Percentiles rank a stretch among this genome's conserved stretches.
Conservation (phyloP, 2,888 invertebrate species). For the Petrophora chlorosata region DNA sequence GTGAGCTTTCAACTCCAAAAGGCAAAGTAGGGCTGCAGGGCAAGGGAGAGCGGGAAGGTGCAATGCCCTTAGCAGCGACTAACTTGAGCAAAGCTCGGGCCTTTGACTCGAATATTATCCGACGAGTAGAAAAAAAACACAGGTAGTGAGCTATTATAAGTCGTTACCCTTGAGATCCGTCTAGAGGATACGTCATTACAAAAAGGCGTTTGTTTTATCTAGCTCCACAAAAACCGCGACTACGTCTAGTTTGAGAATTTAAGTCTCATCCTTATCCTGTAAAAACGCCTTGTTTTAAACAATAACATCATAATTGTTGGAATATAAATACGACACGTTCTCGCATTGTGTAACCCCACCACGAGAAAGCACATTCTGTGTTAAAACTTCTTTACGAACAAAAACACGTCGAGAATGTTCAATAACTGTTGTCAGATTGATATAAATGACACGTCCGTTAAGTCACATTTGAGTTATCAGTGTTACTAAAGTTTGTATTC, state of each 20-base stretch:
- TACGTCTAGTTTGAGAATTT: too few species aligned
- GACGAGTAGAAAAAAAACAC: constrained; percentile 71
- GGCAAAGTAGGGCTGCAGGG: constrained; percentile 81
- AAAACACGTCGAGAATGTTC: constrained; percentile 12
- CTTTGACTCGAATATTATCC: constrained; percentile 71
- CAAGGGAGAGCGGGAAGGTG: constrained; percentile 80
- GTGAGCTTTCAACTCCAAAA: constrained; percentile 66
- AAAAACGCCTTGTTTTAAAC: constrained; percentile 8
- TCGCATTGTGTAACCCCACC: constrained; percentile 22
- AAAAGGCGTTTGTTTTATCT: constrained; percentile 26
- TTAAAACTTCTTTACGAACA: constrained; percentile 16
- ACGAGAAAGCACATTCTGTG: constrained; percentile 26
- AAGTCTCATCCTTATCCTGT: background rate
- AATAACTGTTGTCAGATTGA: constrained; percentile 12
- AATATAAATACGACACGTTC: constrained; percentile 29
- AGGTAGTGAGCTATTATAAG: constrained; percentile 76
- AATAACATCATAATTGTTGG: background rate
- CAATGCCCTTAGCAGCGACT: constrained; percentile 78
- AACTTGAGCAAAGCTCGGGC: constrained; percentile 71
- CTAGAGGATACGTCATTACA: constrained; percentile 63
- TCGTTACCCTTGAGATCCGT: constrained; percentile 76
- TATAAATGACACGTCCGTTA: constrained; percentile 18
- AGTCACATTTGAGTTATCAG: constrained; percentile 14
- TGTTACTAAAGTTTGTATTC: constrained; percentile 25
- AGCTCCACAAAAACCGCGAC: background rate